Base-by-base conservation (phyloP, 92 coral and sea anemone species). In the Metridium senile region DNA sequence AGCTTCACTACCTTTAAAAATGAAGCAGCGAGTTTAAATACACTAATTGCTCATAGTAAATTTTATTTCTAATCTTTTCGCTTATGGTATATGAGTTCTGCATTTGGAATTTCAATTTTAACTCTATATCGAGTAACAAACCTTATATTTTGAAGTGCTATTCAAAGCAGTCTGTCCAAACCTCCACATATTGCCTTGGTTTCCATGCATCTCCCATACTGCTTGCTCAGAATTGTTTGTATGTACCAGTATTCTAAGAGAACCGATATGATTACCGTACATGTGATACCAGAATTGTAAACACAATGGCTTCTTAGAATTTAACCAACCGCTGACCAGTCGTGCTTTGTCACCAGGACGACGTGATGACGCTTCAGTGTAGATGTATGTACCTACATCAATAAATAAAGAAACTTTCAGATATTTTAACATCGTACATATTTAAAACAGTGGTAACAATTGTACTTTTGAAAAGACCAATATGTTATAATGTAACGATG, bases 201-300 rank as follows among this genome's bases (percentile, higher is more conserved):
- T 19, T n/a, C 84, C 84, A 0, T 34, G 26, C n/a, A 58, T 61
- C n/a, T 45, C 72, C 84, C 84, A 80, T 13, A 62, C 70, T 34
- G 32, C 33, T 27, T 17, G n/a, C 59, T 80, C 77, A 18, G 66
- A 80, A 3, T 32, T 26, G 31, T 49, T 69, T 53, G 74, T 81
- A 53, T 68, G 29, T 26, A 74, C 26, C 47, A 72, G 80, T 35
- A 85, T 67, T 57, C 63, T 68, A 1, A 87, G 77, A 4, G 63
- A 27, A 1, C 91, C 91, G n/a, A 58, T 73, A 26, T 87, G 84
- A 19, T 30, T 26, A 1, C 88, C 91, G 62, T 27, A 74, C 91
- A 87, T 79, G 80, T 87, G 91, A 63, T 87, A 87, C 91, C 91
- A 87, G 72, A 87, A 83, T 26, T 79, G 91, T 13, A 87, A 75